A percentile compares a stretch with the other conserved stretches of the same genome.
phyloP scores from a whole-genome alignment of 2,888 invertebrate genomes.

The Meghimatium bilineatum region DNA sequence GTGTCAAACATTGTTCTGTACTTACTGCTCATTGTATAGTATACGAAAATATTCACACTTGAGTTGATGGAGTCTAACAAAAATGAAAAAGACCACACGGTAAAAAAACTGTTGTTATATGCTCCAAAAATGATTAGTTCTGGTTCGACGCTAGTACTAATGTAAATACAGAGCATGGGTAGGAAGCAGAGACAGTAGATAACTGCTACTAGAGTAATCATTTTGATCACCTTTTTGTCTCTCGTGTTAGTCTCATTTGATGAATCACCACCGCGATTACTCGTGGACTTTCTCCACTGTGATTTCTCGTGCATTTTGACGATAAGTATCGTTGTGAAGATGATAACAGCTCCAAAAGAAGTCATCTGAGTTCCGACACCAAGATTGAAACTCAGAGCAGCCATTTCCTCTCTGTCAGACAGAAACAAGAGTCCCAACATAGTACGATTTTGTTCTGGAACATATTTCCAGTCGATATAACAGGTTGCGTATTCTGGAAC shows the following conservation, averaged over 20 bases:
- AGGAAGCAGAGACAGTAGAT: neutral
- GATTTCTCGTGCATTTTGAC: neutral
- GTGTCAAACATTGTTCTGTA: neutral
- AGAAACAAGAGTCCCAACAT: constrained; percentile 29
- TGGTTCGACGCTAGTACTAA: neutral
- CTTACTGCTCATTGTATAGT: neutral
- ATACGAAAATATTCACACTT: neutral
- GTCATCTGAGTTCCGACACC: neutral
- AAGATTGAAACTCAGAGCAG: neutral
- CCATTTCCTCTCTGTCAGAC: neutral
- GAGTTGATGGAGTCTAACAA: neutral
- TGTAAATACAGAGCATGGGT: neutral
- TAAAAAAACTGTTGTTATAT: neutral
- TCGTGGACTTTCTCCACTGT: neutral
- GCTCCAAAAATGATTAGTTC: neutral
- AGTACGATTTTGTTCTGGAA: neutral
- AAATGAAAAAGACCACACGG: neutral
- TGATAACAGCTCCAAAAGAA: neutral
- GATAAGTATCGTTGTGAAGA: neutral
- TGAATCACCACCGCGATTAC: neutral
- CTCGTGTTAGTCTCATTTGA: neutral
- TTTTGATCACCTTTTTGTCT: neutral
- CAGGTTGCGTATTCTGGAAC: neutral
- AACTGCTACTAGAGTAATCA: neutral
- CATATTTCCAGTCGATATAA: constrained; percentile 28